phyloP scores from a whole-genome alignment of 2,113 vertebrate genomes.

The Zapus hudsonius region DNA sequence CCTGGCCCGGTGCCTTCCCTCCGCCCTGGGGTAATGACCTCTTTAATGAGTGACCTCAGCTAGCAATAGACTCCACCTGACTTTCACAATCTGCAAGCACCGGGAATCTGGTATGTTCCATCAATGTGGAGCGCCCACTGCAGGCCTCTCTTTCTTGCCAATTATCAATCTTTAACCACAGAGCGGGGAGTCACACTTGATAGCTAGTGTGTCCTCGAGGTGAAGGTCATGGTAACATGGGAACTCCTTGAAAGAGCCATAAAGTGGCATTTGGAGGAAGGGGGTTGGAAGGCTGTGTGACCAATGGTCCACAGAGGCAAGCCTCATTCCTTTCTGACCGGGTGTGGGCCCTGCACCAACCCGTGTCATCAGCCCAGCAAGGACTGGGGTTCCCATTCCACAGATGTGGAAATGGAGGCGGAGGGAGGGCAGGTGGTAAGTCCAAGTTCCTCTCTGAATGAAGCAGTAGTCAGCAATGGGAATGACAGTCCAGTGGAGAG shows the following conservation, averaged over 20 bases:
- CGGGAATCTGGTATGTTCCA: not conserved
- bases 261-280: slow-evolving; percentile 36
- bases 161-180: slow-evolving; percentile 75
- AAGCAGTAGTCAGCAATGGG: not conserved
- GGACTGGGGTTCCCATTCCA: not conserved
- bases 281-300: not conserved
- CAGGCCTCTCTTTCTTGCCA: not conserved
- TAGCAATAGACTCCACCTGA: not conserved
- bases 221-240: not conserved
- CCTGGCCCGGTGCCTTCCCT: slow-evolving; percentile 57
- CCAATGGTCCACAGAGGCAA: not conserved
- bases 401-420: not conserved
- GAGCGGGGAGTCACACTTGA: slow-evolving; percentile 58
- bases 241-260: slow-evolving; percentile 14
- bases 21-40: slow-evolving; percentile 81
- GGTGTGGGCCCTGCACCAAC: not conserved
- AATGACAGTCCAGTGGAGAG: not conserved
- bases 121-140: not conserved
- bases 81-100: slow-evolving; percentile 23
- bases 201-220: slow-evolving; percentile 7
- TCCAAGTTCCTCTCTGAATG: not conserved
- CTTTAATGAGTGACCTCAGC: slow-evolving; percentile 45
- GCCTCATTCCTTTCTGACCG: not conserved
- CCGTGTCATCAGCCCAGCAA: not conserved
- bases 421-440: not conserved